A percentile compares a stretch with the other conserved stretches of the same genome.
These are phyloP conservation scores for Himalopsyche tibetana DNA, from an alignment of 2,888 invertebrate genomes.

Conservation along the genomic window DNA sequence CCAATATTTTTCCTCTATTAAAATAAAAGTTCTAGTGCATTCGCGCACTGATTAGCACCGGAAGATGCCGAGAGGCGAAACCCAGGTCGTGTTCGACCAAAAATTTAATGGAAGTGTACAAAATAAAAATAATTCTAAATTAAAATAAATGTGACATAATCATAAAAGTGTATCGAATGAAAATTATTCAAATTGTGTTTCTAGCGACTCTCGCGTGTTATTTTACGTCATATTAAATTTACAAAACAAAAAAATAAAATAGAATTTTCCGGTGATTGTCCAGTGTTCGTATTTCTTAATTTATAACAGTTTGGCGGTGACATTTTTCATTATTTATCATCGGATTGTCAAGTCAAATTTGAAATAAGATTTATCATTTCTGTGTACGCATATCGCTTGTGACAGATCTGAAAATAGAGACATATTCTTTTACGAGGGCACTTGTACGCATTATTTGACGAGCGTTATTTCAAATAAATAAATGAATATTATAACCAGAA, in stretches of 20 bases:
- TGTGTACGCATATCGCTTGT: constrained; percentile 43
- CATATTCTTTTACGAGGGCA: constrained; percentile 18
- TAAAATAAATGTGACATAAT: not conserved
- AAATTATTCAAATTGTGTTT: not conserved
- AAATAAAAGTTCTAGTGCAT: too few relatives aligned
- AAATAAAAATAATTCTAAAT: too few relatives aligned
- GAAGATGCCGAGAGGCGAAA: too few relatives aligned
- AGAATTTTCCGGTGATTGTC: not conserved
- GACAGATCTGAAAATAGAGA: constrained; percentile 42
- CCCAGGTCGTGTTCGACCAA: too few relatives aligned
- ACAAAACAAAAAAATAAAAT: not conserved
- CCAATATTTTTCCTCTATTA: too few relatives aligned
- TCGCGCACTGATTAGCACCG: too few relatives aligned
- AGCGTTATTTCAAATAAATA: not conserved
- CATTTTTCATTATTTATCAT: constrained; percentile 60
- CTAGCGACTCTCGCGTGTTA: not conserved
- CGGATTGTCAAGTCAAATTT: constrained; percentile 60
- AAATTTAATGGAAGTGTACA: too few relatives aligned
- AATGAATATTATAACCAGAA: too few relatives aligned
- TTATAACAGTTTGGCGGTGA: constrained; percentile 49
- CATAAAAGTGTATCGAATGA: not conserved
- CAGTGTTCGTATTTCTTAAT: constrained; percentile 22
- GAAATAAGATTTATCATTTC: constrained; percentile 59
- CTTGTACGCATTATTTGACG: constrained; percentile 4
- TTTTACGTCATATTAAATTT: not conserved